phyloP scores from a whole-genome alignment of 2,797 vertebrate species.

The Threskiornis aethiopicus region DNA sequence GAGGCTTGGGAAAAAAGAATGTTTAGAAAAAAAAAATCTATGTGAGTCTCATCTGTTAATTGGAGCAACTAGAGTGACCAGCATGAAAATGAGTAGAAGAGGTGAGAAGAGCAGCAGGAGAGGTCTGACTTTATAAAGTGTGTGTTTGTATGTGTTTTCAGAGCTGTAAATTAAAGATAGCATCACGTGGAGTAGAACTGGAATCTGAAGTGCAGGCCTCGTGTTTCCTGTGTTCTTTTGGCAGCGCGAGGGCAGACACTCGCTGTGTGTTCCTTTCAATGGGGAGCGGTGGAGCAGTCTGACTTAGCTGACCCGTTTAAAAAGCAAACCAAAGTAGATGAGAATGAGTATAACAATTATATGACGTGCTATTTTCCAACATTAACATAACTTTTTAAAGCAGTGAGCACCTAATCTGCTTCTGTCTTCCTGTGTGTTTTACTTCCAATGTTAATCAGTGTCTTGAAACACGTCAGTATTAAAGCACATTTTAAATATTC shows the following conservation, averaged over 20 bases:
- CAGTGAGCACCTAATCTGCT: neutral
- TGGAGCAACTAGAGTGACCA: neutral
- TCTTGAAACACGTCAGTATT: neutral
- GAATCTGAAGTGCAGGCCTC: neutral
- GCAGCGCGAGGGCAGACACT: neutral
- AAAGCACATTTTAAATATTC: neutral
- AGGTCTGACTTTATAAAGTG: constrained; percentile 11
- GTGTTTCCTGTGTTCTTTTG: constrained; percentile 1
- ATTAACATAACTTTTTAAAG: neutral
- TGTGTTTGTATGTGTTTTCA: constrained; percentile 13
- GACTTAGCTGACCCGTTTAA: neutral
- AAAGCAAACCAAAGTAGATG: neutral
- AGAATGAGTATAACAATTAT: neutral
- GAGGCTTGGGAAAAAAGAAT: neutral
- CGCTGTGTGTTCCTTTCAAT: neutral
- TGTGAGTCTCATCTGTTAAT: neutral
- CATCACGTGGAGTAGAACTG: neutral
- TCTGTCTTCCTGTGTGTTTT: neutral
- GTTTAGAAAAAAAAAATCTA: neutral
- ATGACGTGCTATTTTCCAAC: neutral
- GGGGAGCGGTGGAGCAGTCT: neutral
- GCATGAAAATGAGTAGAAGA: neutral
- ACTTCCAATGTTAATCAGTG: neutral
- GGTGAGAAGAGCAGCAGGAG: constrained; percentile 7
- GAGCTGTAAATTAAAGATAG: constrained; percentile 50